phyloP scores from a whole-genome alignment of 2,113 vertebrate genomes.

The Grus americana region DNA sequence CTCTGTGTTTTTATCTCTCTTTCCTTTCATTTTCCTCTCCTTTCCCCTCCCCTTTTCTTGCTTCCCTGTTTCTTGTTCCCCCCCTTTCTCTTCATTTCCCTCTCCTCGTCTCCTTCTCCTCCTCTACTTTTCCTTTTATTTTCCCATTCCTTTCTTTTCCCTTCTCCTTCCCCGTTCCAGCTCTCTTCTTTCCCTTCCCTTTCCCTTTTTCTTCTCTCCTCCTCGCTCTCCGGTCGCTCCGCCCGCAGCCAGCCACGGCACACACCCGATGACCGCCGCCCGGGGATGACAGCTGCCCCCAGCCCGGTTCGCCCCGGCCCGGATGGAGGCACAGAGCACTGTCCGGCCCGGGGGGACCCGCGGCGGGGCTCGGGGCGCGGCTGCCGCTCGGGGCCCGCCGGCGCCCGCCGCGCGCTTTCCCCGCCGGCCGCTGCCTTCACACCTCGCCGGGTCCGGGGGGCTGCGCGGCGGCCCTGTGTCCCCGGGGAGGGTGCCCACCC shows the following conservation, averaged over 20 bases:
- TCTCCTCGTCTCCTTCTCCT: no score
- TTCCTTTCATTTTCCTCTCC: not conserved
- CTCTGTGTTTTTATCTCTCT: not conserved
- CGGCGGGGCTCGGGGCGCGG: not conserved
- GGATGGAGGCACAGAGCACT: no score
- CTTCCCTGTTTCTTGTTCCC: no score
- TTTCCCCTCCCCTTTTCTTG: not conserved
- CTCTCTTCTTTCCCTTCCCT: not conserved
- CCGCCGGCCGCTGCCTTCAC: not conserved
- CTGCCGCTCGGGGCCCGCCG: not conserved
- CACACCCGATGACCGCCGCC: not conserved
- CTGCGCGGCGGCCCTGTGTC: not conserved
- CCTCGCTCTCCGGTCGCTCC: not conserved
- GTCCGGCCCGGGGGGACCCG: not conserved
- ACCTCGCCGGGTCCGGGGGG: not conserved
- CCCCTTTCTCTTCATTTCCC: no score
- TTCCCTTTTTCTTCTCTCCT: not conserved
- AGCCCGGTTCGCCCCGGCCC: not conserved
- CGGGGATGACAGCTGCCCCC: not conserved
- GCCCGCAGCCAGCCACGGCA: not conserved
- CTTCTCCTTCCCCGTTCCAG: no score
- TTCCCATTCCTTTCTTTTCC: no score
- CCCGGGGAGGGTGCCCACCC: not conserved
- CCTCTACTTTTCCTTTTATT: not conserved
- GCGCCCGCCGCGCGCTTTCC: not conserved